phyloP scores from a whole-genome alignment of 2,113 vertebrate species.

The Varanus komodoensis region DNA sequence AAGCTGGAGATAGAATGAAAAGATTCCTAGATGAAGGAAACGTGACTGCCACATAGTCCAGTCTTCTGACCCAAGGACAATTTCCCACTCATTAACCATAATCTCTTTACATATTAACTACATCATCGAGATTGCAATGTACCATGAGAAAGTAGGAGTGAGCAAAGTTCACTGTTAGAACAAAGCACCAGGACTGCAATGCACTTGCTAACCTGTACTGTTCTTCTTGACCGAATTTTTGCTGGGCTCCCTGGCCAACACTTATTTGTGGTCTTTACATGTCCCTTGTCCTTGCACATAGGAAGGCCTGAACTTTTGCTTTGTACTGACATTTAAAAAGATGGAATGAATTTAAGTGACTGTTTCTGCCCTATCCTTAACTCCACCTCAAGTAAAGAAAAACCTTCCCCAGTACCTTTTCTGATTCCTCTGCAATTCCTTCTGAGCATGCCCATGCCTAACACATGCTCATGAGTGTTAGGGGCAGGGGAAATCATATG shows the following conservation, averaged over 20 bases:
- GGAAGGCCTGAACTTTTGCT: background rate
- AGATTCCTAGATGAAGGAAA: background rate
- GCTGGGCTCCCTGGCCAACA: background rate
- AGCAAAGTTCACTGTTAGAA: constrained; percentile 19
- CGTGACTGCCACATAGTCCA: background rate
- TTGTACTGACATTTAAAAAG: background rate
- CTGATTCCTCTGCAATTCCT: background rate
- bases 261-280: background rate
- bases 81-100: constrained; percentile 13
- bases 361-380: background rate
- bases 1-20: background rate
- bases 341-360: background rate
- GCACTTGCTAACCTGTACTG: background rate
- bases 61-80: background rate
- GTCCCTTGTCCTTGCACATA: background rate
- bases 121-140: background rate
- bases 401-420: background rate
- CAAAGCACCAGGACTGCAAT: background rate
- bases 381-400: background rate
- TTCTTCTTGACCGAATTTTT: background rate
- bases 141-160: background rate
- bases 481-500: background rate
- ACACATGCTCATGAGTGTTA: too few species aligned
- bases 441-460: background rate
- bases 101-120: constrained; percentile 30